These are phyloP conservation scores for Unio delphinus DNA, from an alignment of 2,888 invertebrate genomes.

Conservation along the genomic window DNA sequence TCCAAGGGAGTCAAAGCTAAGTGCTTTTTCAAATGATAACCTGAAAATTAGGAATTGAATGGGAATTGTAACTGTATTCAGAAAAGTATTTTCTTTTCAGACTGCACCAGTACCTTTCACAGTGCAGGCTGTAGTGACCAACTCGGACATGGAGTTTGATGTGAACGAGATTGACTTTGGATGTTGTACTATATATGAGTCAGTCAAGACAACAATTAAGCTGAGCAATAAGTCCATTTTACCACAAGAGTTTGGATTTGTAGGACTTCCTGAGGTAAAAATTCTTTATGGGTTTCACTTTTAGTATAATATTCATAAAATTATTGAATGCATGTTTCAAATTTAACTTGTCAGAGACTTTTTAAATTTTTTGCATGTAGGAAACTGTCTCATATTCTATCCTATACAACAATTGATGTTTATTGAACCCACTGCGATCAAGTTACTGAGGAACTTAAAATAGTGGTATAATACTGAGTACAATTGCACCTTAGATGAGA, in stretches of 20 bases:
- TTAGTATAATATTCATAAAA: neutral
- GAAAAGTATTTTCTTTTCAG: conserved; percentile 39
- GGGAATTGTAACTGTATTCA: neutral
- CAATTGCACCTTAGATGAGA: too few species aligned
- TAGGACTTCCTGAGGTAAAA: conserved; percentile 68
- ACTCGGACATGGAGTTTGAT: conserved; percentile 68
- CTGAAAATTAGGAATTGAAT: neutral
- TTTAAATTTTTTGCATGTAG: too few species aligned
- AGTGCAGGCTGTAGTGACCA: conserved; percentile 69
- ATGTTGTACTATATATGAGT: conserved; percentile 68
- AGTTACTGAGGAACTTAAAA: too few species aligned
- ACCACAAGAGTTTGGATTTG: conserved; percentile 70
- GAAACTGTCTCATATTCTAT: too few species aligned
- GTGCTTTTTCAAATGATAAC: too few species aligned
- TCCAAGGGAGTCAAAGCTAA: too few species aligned
- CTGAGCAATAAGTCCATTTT: conserved; percentile 70
- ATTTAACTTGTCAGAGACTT: too few species aligned
- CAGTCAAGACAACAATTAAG: conserved; percentile 59
- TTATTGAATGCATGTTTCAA: neutral
- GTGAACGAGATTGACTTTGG: conserved; percentile 68
- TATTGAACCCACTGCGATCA: too few species aligned
- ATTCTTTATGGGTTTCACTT: neutral
- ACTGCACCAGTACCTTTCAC: conserved; percentile 69
- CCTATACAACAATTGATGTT: too few species aligned
- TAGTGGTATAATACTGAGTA: too few species aligned